Conservation (phyloP, 2,888 invertebrate species). For the Asteroscopus sphinx region DNA sequence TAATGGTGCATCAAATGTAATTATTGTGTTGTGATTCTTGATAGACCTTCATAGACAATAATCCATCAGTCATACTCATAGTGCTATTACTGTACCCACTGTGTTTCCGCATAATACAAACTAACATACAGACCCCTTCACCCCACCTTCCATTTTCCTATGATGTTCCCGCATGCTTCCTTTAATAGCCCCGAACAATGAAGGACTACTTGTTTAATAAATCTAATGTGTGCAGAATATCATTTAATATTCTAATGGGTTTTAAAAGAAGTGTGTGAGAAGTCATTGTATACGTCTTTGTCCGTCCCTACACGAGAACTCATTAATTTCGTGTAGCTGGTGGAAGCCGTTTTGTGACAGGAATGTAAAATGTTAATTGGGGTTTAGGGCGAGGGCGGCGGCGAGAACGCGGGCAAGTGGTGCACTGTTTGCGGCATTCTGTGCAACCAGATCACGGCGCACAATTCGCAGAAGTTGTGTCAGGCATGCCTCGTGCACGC, state of each 20-base stretch:
- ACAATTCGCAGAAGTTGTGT: slow-evolving; percentile 89
- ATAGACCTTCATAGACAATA: slow-evolving; percentile 40
- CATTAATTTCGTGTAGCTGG: slow-evolving; percentile 50
- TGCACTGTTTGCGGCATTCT: slow-evolving; percentile 88
- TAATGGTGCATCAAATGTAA: slow-evolving; percentile 41
- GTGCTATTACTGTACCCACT: slow-evolving; percentile 43
- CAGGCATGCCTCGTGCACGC: slow-evolving; percentile 90
- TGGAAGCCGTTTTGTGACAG: slow-evolving; percentile 65
- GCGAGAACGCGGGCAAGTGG: slow-evolving; percentile 82
- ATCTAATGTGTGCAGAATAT: slow-evolving; percentile 89
- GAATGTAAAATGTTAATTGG: slow-evolving; percentile 84
- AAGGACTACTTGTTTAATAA: slow-evolving; percentile 70
- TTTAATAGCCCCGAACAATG: slow-evolving; percentile 84
- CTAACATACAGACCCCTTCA: slow-evolving; percentile 42
- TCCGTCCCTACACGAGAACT: slow-evolving; percentile 60
- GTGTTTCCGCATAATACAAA: slow-evolving; percentile 40
- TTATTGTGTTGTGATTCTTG: slow-evolving; percentile 40
- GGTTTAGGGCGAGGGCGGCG: slow-evolving; percentile 87
- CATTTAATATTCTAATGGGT: slow-evolving; percentile 83
- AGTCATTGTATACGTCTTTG: slow-evolving; percentile 66
- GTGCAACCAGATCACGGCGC: slow-evolving; percentile 86
- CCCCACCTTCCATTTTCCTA: slow-evolving; percentile 58
- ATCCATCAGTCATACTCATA: slow-evolving; percentile 36
- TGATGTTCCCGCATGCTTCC: slow-evolving; percentile 87
- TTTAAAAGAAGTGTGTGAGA: slow-evolving; percentile 89